These are phyloP conservation scores for Coelopa pilipes DNA, from an alignment of 2,888 invertebrate species.

Conservation along the genomic window DNA sequence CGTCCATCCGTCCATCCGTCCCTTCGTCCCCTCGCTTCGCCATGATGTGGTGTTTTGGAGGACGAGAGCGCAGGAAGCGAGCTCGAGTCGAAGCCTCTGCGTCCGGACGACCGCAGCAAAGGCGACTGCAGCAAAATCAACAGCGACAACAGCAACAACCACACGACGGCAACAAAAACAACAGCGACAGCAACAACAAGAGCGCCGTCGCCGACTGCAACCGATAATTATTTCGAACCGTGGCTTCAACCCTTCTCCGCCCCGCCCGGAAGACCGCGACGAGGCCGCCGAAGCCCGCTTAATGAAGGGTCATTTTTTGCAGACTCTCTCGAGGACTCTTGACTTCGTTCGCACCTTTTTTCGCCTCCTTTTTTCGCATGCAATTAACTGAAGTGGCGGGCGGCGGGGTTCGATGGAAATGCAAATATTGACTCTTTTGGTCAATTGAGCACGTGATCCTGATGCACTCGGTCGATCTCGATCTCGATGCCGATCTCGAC, in stretches of 20 bases:
- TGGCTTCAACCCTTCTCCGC: no score
- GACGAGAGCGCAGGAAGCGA: no score
- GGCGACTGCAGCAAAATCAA: no score
- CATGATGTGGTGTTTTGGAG: no score
- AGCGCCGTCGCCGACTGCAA: not conserved
- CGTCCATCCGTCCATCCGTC: no score
- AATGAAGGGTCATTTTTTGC: constrained; percentile 1
- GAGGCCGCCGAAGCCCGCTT: not conserved
- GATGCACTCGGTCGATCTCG: no score
- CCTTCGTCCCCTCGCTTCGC: no score
- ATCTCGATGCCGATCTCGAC: no score
- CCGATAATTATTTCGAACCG: not conserved
- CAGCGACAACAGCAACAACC: no score
- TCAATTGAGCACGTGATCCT: not conserved
- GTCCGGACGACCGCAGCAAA: no score
- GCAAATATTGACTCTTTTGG: constrained; percentile 12
- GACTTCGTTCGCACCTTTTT: constrained; percentile 1
- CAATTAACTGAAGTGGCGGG: not conserved
- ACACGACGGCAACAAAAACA: not conserved
- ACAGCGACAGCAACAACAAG: not conserved
- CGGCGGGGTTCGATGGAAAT: not conserved
- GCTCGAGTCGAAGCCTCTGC: no score
- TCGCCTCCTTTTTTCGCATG: not conserved
- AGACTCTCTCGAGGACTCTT: not conserved
- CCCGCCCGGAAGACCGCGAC: no score